Percentiles rank a stretch among this genome's conserved stretches.
These are phyloP conservation scores for Heteractis magnifica DNA, from an alignment of 92 coral and sea anemone genomes.

Conservation along the genomic window DNA sequence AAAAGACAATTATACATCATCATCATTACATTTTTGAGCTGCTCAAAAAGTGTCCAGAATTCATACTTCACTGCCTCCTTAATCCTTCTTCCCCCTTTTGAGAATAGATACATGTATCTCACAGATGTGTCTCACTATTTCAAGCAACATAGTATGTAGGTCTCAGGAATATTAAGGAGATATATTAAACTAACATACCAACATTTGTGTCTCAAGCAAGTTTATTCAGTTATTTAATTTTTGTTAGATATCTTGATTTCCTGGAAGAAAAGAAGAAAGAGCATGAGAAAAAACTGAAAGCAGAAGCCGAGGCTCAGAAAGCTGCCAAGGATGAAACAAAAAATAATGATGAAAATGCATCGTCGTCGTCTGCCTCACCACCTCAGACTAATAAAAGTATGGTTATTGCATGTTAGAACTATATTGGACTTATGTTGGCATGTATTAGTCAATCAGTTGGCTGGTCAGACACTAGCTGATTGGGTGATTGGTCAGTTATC, in stretches of 20 bases:
- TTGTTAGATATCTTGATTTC: conserved; percentile 62
- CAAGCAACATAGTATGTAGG: too few relatives aligned
- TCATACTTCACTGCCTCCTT: too few relatives aligned
- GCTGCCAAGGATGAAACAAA: conserved; percentile 38
- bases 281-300: conserved; percentile 47
- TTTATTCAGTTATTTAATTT: neutral
- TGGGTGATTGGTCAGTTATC: neutral
- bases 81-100: too few relatives aligned
- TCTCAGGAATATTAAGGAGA: too few relatives aligned
- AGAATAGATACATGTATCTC: too few relatives aligned
- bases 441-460: too few relatives aligned
- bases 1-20: too few relatives aligned
- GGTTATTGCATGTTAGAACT: neutral
- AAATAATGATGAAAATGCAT: conserved; percentile 4
- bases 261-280: conserved; percentile 53
- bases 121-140: too few relatives aligned
- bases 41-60: too few relatives aligned
- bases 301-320: conserved; percentile 47
- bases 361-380: conserved; percentile 31
- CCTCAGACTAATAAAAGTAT: conserved; percentile 16
- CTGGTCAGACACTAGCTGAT: neutral
- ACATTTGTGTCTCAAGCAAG: neutral
- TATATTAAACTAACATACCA: too few relatives aligned
- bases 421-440: too few relatives aligned
- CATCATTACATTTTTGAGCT: too few relatives aligned